A percentile compares a stretch with the other conserved stretches of the same genome.
phyloP scores from a whole-genome alignment of 2,797 vertebrate species.

The Lepus townsendii region DNA sequence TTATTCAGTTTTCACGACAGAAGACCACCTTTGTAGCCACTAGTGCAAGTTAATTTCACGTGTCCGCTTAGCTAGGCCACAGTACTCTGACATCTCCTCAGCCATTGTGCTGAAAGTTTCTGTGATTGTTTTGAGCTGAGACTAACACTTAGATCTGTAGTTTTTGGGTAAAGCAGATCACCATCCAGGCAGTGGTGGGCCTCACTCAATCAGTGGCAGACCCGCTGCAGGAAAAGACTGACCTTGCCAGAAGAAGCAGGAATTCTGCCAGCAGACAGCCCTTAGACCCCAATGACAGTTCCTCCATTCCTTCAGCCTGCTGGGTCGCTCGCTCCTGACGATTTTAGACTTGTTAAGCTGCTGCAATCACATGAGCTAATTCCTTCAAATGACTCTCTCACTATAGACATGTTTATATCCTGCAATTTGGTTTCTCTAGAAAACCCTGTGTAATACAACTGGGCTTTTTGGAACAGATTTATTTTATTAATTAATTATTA shows the following conservation, averaged over 20 bases:
- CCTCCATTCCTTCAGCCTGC: background rate
- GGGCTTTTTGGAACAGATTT: too few species aligned
- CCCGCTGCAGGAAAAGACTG: background rate
- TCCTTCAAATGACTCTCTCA: slow-evolving; percentile 11
- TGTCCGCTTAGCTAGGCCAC: background rate
- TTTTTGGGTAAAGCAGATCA: slow-evolving; percentile 14
- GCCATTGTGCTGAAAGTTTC: background rate
- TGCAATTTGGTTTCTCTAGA: background rate
- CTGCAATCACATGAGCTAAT: background rate
- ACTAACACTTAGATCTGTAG: background rate
- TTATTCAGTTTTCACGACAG: background rate
- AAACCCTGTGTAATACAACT: background rate
- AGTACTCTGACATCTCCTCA: background rate
- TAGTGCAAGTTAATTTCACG: background rate
- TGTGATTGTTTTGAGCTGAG: background rate
- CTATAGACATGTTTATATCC: background rate
- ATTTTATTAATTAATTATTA: too few species aligned
- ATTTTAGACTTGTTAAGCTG: background rate
- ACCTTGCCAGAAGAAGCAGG: background rate
- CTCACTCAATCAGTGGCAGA: background rate
- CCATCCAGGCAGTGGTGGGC: background rate
- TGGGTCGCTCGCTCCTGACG: background rate
- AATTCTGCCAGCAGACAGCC: background rate
- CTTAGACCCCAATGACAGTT: background rate
- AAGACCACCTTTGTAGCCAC: background rate